Percentiles rank a stretch among this genome's conserved stretches.
Conservation (phyloP, 1,140 invertebrate species). For the Brachionus calyciflorus region DNA sequence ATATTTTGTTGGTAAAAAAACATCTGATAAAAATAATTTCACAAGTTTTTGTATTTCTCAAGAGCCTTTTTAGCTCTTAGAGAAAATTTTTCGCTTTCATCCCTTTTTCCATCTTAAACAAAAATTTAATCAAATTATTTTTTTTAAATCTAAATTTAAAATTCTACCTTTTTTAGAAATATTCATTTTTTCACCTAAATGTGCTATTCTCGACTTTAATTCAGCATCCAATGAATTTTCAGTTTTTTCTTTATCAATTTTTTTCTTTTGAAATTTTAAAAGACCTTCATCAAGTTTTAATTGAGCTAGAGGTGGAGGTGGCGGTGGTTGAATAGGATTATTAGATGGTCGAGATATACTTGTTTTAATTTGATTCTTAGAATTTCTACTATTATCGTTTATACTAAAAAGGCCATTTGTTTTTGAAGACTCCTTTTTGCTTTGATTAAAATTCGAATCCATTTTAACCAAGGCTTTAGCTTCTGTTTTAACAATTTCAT, state of each 20-base stretch:
- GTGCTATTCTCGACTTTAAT: neutral
- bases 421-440: slow-evolving; percentile 3
- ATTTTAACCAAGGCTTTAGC: neutral
- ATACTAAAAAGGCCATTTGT: neutral
- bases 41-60: slow-evolving; percentile 19
- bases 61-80: slow-evolving; percentile 13
- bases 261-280: neutral
- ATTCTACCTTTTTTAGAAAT: neutral
- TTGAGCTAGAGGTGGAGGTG: neutral
- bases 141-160: neutral
- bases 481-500: neutral
- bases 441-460: too few species aligned
- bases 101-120: neutral
- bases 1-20: too few species aligned
- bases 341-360: too few species aligned
- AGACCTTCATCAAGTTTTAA: neutral
- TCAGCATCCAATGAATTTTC: neutral
- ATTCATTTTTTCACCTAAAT: neutral
- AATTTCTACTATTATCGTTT: neutral
- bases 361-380: too few species aligned
- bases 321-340: neutral
- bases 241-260: neutral
- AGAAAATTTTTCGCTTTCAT: slow-evolving; percentile 23
- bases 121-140: neutral
- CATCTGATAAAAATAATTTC: too few species aligned